Percentiles rank a stretch among this genome's conserved stretches.
Conservation (phyloP, 2,797 vertebrate genomes). For the Gadopsis bispinosus region DNA sequence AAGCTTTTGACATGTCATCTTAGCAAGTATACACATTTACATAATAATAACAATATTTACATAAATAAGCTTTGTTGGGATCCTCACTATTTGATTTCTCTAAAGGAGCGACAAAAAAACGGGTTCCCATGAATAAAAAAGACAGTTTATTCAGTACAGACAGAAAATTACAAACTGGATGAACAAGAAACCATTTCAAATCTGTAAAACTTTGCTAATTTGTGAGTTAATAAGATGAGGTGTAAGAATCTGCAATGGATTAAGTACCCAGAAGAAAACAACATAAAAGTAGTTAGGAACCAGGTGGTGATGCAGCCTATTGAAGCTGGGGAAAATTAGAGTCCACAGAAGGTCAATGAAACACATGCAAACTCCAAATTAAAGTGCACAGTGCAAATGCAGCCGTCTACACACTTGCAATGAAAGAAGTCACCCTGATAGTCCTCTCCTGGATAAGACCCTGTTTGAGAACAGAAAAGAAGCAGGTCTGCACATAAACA, state of each 20-base stretch:
- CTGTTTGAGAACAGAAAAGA: slow-evolving; percentile 3
- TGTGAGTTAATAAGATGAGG: neutral
- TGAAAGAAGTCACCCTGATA: neutral
- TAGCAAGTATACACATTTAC: slow-evolving; percentile 46
- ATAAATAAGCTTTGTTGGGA: slow-evolving; percentile 30
- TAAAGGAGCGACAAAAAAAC: neutral
- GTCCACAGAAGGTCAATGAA: neutral
- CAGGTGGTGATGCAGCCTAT: neutral
- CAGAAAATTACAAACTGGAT: neutral
- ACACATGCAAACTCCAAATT: neutral
- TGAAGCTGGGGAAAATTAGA: neutral
- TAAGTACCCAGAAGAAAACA: neutral
- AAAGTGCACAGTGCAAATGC: neutral
- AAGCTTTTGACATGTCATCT: slow-evolving; percentile 47
- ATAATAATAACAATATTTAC: slow-evolving; percentile 57
- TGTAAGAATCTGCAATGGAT: neutral
- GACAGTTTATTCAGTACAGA: neutral
- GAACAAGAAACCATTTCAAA: neutral
- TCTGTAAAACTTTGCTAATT: neutral
- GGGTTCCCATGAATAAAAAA: slow-evolving; percentile 4
- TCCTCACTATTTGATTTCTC: slow-evolving; percentile 4
- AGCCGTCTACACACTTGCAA: neutral
- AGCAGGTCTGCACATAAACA: slow-evolving; percentile 26
- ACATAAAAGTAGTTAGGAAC: neutral
- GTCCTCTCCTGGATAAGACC: neutral